These are phyloP conservation scores for Tortrix viridana DNA, from an alignment of 2,888 invertebrate genomes.

Conservation along the genomic window DNA sequence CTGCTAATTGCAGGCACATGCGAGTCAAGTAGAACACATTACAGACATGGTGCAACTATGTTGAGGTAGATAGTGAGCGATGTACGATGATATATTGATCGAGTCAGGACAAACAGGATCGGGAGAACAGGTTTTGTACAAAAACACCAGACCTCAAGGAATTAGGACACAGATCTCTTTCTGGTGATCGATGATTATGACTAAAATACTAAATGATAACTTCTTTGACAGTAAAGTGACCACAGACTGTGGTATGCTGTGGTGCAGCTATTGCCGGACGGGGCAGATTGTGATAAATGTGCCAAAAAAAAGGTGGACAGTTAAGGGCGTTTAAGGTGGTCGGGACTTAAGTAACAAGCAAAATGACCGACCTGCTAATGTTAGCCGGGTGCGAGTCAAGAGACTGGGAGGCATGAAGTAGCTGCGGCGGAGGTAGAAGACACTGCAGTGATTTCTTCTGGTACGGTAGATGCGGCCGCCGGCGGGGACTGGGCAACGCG, in stretches of 20 bases:
- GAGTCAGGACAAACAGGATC: too few species aligned
- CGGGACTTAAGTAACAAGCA: constrained; percentile 20
- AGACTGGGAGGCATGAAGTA: constrained; percentile 72
- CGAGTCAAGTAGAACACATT: too few species aligned
- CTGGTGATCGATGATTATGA: too few species aligned
- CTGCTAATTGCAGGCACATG: too few species aligned
- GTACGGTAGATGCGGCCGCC: constrained; percentile 55
- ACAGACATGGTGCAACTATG: too few species aligned
- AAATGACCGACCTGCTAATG: constrained; percentile 16
- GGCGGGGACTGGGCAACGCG: constrained; percentile 60
- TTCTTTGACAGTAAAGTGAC: constrained; percentile 67
- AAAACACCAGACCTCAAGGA: too few species aligned
- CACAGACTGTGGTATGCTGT: constrained; percentile 50
- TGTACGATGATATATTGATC: too few species aligned
- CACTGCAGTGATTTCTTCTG: constrained; percentile 74
- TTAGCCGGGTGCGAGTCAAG: constrained; percentile 63
- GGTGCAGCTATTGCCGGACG: constrained; percentile 68
- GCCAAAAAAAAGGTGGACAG: too few species aligned
- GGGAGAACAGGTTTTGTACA: too few species aligned
- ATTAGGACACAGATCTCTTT: too few species aligned
- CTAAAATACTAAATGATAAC: constrained; percentile 4
- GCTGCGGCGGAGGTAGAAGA: constrained; percentile 55
- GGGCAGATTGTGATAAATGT: constrained; percentile 64
- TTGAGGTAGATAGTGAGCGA: too few species aligned
- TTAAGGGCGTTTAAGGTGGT: too few species aligned